Base-by-base conservation (phyloP, 2,797 vertebrate species). In the Rhadinocentrus ornatus region DNA sequence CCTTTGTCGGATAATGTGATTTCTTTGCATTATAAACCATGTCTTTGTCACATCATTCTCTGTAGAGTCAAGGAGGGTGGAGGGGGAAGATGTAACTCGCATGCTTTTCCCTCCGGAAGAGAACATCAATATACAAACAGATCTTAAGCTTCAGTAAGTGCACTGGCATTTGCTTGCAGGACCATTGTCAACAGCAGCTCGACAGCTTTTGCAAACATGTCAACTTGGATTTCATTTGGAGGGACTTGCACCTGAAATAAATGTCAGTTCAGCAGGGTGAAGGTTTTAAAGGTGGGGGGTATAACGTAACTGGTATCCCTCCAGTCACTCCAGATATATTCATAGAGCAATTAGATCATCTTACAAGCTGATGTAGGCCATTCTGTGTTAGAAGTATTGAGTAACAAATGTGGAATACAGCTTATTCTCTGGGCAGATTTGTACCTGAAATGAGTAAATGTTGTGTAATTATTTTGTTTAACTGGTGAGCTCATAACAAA, bases 71-170 rank as follows among this genome's bases (percentile, higher is more conserved):
- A 18, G 11, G 34, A 44, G 1, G 0, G 20, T 2, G 16, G 53
- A 3, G 55, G 56, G 57, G 41, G 53, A 27, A 62, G 48, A 39
- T 60, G 62, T 66, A 68, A 70, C 75, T 71, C 0, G 44, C 44
- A 63, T 39, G 24, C 67, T 69, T 65, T 61, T 77, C 70, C 71
- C 71, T 83, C 65, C 75, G 82, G 44, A n/a, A 18, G 50, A n/a
- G 20, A 34, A 55, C 59, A 65, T 78, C 62, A 34, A 34, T 46
- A 54, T 27, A 57, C 57, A 79, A 69, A 75, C 67, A 68, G 31
- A 57, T 68, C 66, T 73, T 31, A 11, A 69, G 46, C 66, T 63
- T 37, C 67, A 66, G 56, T 41, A 62, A 66, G 57, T 54, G 44
- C 26, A 26, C 11, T 39, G 61, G 54, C 57, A 61, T 69, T n/a